Evolutionary conservation across 2,797 vertebrate species (phyloP).

Genomic region (Pagetopsis macropterus): DNA sequence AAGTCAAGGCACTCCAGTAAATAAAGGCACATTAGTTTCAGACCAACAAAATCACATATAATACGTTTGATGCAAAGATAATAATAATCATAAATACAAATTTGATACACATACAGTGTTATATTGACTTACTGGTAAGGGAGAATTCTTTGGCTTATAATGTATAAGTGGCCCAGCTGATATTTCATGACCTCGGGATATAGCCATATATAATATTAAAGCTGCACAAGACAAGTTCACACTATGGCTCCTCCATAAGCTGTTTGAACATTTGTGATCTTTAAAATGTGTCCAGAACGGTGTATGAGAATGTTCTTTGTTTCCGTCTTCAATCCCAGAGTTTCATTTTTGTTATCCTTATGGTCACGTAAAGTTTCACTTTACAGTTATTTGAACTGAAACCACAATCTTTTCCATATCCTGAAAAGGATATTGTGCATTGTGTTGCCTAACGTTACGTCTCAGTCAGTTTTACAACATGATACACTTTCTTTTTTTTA

Average conservation of each 20-base stretch:
- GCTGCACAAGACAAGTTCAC: conserved; percentile 20
- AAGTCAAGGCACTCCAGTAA: conserved; percentile 29
- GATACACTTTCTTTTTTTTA: too few relatives aligned
- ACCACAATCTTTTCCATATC: too few relatives aligned
- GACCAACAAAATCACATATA: conserved; percentile 18
- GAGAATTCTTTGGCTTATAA: conserved; percentile 8
- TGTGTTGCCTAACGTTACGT: too few relatives aligned
- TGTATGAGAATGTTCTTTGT: neutral
- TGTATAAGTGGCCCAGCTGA: conserved; percentile 11
- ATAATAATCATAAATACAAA: conserved; percentile 30
- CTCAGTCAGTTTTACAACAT: too few relatives aligned
- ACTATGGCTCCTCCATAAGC: neutral
- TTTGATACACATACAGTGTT: conserved; percentile 10
- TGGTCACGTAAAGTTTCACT: too few relatives aligned
- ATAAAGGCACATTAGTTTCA: conserved; percentile 36
- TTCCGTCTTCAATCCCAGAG: too few relatives aligned
- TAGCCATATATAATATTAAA: conserved; percentile 15
- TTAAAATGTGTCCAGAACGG: neutral
- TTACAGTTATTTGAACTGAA: too few relatives aligned
- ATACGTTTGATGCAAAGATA: conserved; percentile 2
- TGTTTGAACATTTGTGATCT: neutral
- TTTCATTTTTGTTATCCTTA: too few relatives aligned
- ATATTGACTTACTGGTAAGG: neutral
- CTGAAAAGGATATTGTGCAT: too few relatives aligned
- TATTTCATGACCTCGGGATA: conserved; percentile 1